Base-by-base conservation (phyloP, 2,113 vertebrate genomes). In the Falco punctatus region DNA sequence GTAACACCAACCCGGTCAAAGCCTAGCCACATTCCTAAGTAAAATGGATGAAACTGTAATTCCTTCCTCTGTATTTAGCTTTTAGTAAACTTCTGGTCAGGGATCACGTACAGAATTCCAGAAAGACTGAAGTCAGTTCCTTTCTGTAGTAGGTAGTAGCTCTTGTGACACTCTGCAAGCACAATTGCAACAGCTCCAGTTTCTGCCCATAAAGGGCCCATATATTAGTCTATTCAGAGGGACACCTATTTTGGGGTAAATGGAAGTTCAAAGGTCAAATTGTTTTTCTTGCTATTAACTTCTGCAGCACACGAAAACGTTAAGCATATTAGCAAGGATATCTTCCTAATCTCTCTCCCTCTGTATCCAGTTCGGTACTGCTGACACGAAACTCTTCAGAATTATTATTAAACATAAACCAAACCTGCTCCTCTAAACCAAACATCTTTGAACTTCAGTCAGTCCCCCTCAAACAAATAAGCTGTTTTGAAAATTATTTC, bases 361-460 rank as follows among this genome's bases (percentile, higher is more conserved):
- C 55, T 91, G 64, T 97, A 97, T 58, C 55, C 64, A 72, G 77
- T 96, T 96, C 95, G 95, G 94, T 95, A 88, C 81, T 94, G 96
- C 94, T 98, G 97, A 97, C 94, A 91, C 54, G 86, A 95, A 96
- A 96, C 96, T 96, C 97, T 95, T 96, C 81, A 96, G 98, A 98
- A 98, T 97, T 98, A 98, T 98, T 98, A 98, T 98, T 98, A 98
- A 98, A 99, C 98, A 97, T 98, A 98, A 96, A 98, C 97, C 97
- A 92, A 98, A 97, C 97, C 96, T 97, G 94, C 94, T 97, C 92
- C 94, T 97, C 95, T 90, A 98, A 98, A 97, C 95, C 98, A 98
- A 98, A 98, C 98, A 98, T 98, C 98, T 98, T 98, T 98, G 98
- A 98, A 98, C 97, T 97, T 97, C 95, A 97, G 91, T 94, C 97